Conservation (phyloP, 2,888 invertebrate genomes). For the Lochmaea capreae region DNA sequence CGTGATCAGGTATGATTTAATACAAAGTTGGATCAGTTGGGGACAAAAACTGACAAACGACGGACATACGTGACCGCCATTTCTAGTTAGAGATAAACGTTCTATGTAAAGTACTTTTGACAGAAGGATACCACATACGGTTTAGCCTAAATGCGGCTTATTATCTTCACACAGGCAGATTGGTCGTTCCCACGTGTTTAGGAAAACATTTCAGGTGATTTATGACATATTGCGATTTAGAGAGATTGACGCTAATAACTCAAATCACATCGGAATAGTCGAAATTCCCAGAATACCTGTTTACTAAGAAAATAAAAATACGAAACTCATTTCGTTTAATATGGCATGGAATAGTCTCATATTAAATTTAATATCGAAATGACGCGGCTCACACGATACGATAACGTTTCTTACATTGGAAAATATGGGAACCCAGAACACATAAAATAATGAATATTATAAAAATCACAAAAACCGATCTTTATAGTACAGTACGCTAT, state of each 20-base stretch:
- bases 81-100: conserved; percentile 30
- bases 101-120: conserved; percentile 20
- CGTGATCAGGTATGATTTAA: conserved; percentile 22
- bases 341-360: too few species aligned
- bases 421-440: too few species aligned
- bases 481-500: too few species aligned
- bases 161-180: not conserved
- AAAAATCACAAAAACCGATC: too few species aligned
- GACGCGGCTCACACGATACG: too few species aligned
- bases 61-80: conserved; percentile 39
- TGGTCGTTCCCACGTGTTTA: conserved; percentile 1
- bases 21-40: conserved; percentile 9
- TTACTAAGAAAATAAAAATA: too few species aligned
- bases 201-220: not conserved
- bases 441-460: too few species aligned
- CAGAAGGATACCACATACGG: conserved; percentile 18
- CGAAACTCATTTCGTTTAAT: too few species aligned
- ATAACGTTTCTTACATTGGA: too few species aligned
- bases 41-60: conserved; percentile 39
- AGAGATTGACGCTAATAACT: conserved; percentile 3
- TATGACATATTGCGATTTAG: not conserved
- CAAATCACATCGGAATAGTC: not conserved
- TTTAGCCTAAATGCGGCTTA: not conserved
- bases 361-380: too few species aligned
- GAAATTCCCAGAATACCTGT: not conserved